phyloP scores from a whole-genome alignment of 1,140 invertebrate genomes.

The Schlechtendalia chinensis region DNA sequence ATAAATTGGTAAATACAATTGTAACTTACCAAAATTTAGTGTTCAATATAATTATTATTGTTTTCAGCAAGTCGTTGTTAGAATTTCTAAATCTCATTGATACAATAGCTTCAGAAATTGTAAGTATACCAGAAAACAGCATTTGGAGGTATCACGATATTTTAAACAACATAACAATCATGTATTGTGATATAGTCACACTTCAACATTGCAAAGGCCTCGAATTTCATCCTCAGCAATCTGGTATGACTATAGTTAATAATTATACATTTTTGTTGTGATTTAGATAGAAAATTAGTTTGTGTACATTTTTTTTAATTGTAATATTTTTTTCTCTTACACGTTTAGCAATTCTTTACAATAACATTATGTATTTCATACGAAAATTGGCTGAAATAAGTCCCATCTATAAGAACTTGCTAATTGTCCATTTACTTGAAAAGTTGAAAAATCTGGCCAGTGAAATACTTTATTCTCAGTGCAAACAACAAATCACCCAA shows the following conservation, averaged over 20 bases:
- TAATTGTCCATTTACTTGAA: conserved; percentile 59
- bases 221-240: conserved; percentile 79
- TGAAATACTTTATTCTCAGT: conserved; percentile 71
- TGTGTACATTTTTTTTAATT: neutral
- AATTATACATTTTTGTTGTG: neutral
- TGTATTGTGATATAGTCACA: conserved; percentile 75
- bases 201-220: conserved; percentile 75
- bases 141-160: conserved; percentile 70
- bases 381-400: conserved; percentile 70
- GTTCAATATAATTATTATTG: conserved; percentile 6
- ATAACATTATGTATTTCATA: conserved; percentile 86
- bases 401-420: conserved; percentile 59
- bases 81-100: conserved; percentile 48
- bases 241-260: conserved; percentile 60
- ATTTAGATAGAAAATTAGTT: too few species aligned
- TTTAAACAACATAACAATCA: conserved; percentile 71
- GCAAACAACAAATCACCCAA: conserved; percentile 70
- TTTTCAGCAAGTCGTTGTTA: conserved; percentile 46
- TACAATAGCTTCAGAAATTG: conserved; percentile 34
- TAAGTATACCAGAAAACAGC: conserved; percentile 53
- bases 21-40: too few species aligned
- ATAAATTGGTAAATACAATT: too few species aligned
- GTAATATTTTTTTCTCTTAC: conserved; percentile 1
- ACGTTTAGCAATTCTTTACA: conserved; percentile 65
- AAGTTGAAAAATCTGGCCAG: conserved; percentile 69